Evolutionary conservation across 1,140 invertebrate genomes (phyloP).

Genomic region (Idris sp.): DNA sequence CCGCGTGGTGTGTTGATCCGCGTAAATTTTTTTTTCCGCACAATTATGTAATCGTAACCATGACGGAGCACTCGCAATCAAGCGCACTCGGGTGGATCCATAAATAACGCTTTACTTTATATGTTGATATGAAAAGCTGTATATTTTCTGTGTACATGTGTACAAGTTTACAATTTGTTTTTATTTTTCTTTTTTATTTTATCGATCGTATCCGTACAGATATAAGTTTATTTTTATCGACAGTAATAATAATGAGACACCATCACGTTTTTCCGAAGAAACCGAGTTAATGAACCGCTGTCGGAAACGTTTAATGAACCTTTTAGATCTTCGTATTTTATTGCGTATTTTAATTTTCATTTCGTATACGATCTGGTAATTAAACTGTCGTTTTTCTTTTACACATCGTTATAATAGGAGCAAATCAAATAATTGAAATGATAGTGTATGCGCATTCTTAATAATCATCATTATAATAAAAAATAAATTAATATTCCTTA

Average conservation of each 20-base stretch:
- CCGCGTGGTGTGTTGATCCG: slow-evolving; percentile 10
- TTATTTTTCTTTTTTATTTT: slow-evolving; percentile 44
- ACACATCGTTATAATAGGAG: neutral
- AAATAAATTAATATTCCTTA: no score
- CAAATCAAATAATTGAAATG: slow-evolving; percentile 21
- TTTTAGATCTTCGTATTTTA: slow-evolving; percentile 20
- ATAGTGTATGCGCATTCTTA: neutral
- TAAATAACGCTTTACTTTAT: slow-evolving; percentile 40
- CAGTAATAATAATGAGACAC: slow-evolving; percentile 45
- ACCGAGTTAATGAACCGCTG: slow-evolving; percentile 31
- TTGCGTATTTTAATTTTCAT: slow-evolving; percentile 21
- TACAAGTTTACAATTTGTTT: slow-evolving; percentile 50
- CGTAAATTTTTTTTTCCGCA: slow-evolving; percentile 20
- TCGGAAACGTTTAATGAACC: slow-evolving; percentile 50
- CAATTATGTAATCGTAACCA: slow-evolving; percentile 29
- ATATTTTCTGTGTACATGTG: no score
- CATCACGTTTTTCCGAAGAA: slow-evolving; percentile 21
- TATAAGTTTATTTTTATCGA: slow-evolving; percentile 53
- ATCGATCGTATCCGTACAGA: slow-evolving; percentile 14
- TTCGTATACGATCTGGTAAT: slow-evolving; percentile 14
- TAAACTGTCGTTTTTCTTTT: slow-evolving; percentile 4
- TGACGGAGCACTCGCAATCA: slow-evolving; percentile 9
- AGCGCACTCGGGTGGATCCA: slow-evolving; percentile 20
- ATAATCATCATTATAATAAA: neutral
- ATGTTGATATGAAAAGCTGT: slow-evolving; percentile 37